Evolutionary conservation across 2,113 vertebrate species (phyloP), one percentile per base, ranked within the genome.

Genomic region (Paratilapia polleni): DNA sequence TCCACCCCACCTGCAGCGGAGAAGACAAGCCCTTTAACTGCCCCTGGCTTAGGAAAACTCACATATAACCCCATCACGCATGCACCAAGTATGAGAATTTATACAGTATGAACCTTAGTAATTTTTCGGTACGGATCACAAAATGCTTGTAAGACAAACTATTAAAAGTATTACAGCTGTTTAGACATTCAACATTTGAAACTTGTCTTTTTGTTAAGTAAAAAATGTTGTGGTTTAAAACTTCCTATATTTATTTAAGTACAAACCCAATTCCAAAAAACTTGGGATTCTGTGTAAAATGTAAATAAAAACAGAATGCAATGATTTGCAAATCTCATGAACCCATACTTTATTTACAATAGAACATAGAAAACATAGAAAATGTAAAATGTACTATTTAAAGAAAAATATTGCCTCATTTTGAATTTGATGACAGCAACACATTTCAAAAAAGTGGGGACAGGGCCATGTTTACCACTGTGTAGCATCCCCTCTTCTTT

Each of bases 1-100:
- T 88, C 77, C 41, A 6, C 66, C 26, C 49, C 20, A 0, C 70
- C 26, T 13, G 76, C 92, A 36, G 89, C 74, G 19, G 79, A 92
- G 62, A 89, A 81, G 81, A 85, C 19, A 24, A 70, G 77, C 49
- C 80, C 77, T 2, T 41, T 86, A 6, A 38, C 82, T 4, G 94
- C 84, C 31, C 59, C 90, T 1, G 87, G 77, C 47, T 78, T 54
- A 1, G 87, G 62, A 41, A 93, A 95, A 88, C 89, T 89, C 24
- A 89, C 91, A 0, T 96, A 96, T 85, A 97, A 97, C 75, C 97
- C 97, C 36, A 96, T 97, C 75, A 97, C 95, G 36, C 97, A 97
- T 78, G 80, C 78, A 13, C 90, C 89, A 66, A 93, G 94, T 95
- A 92, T 22, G 90, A 74, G 15, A 83, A 59, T 76, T 28, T 8